These are phyloP conservation scores for Zosterops pallidus DNA, from an alignment of 2,113 vertebrate genomes.

Conservation along the genomic window DNA sequence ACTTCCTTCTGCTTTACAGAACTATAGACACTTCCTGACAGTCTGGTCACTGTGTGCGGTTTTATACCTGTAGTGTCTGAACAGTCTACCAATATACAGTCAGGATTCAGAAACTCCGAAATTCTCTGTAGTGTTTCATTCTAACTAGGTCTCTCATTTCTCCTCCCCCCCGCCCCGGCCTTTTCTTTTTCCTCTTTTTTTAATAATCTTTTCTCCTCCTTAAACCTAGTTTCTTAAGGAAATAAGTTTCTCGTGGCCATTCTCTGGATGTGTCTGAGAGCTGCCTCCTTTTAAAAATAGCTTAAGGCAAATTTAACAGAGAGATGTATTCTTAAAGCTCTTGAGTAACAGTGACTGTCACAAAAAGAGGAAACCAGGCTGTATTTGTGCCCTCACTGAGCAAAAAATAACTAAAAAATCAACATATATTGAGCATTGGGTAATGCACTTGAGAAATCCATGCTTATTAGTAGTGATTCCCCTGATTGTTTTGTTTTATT, in stretches of 20 bases:
- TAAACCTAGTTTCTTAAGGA: neutral
- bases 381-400: neutral
- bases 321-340: neutral
- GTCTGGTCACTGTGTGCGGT: neutral
- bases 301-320: neutral
- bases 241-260: neutral
- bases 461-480: neutral
- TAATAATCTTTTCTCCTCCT: neutral
- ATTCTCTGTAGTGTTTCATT: neutral
- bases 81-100: rapidly evolving
- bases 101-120: neutral
- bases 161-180: too few relatives aligned
- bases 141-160: neutral
- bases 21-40: neutral
- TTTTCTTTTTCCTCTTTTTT: too few relatives aligned
- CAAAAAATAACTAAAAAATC: neutral
- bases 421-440: neutral
- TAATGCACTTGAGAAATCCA: neutral
- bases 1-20: neutral
- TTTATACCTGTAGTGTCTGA: neutral
- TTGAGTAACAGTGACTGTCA: neutral
- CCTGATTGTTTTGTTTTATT: neutral
- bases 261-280: neutral
- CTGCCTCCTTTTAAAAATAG: neutral
- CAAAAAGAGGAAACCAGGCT: neutral